Evolutionary conservation across 2,113 vertebrate genomes (phyloP).

Genomic region (Gymnobelideus leadbeateri): DNA sequence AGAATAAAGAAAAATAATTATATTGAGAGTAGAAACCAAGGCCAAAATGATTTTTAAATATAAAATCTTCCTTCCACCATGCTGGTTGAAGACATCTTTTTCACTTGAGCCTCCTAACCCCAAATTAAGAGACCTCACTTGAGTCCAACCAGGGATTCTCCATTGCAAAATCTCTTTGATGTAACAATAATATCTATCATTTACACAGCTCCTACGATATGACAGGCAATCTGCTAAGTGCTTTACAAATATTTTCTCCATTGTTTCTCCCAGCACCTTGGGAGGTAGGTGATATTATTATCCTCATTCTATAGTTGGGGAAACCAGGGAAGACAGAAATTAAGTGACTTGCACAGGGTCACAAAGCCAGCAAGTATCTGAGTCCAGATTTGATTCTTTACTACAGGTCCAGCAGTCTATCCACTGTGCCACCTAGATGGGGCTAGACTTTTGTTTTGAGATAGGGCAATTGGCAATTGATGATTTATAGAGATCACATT

Average conservation of each 20-base stretch:
- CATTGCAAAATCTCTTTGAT: neutral
- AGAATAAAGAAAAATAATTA: neutral
- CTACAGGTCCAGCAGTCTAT: neutral
- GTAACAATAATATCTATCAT: neutral
- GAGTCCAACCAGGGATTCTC: neutral
- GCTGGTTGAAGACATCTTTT: neutral
- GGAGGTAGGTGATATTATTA: neutral
- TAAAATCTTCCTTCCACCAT: neutral
- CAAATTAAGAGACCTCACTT: neutral
- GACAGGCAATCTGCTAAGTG: neutral
- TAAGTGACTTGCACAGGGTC: neutral
- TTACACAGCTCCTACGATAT: neutral
- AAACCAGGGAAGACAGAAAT: neutral
- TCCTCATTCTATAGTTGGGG: neutral
- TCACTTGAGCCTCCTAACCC: neutral
- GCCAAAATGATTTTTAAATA: neutral
- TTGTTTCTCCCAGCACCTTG: neutral
- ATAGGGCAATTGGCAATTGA: neutral
- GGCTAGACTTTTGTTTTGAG: neutral
- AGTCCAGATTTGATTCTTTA: neutral
- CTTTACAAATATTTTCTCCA: neutral
- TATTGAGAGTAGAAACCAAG: neutral
- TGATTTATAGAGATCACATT: neutral
- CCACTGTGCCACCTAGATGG: neutral
- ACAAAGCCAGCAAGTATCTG: neutral